Conservation (phyloP, 2,113 vertebrate species). For the Xenotilapia leptura region DNA sequence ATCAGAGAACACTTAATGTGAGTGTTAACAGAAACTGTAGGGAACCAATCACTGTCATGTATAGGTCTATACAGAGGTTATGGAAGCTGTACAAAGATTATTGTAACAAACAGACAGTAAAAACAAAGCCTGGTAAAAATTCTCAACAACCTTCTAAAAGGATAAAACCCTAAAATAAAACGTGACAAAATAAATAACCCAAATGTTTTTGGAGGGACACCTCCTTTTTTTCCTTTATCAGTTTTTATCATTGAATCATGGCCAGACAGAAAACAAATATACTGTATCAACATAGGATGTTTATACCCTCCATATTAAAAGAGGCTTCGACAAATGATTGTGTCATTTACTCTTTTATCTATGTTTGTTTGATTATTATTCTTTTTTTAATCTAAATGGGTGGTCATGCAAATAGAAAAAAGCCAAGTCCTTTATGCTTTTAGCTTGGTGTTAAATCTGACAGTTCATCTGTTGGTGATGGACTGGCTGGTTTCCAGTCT, state of each 20-base stretch:
- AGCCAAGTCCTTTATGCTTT: constrained; percentile 24
- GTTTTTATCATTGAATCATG: constrained; percentile 26
- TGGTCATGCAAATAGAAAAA: constrained; percentile 69
- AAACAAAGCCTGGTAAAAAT: constrained; percentile 42
- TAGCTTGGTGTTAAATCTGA: not conserved
- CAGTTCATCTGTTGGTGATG: not conserved
- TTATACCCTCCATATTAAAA: constrained; percentile 34
- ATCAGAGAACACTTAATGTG: not conserved
- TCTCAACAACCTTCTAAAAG: constrained; percentile 22
- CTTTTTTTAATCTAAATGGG: constrained; percentile 40
- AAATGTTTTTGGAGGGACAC: constrained; percentile 26
- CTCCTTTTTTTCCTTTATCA: constrained; percentile 44
- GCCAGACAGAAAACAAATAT: constrained; percentile 50
- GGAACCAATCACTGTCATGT: constrained; percentile 30
- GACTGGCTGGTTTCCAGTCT: not conserved
- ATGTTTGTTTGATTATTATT: constrained; percentile 36
- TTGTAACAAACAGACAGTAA: constrained; percentile 54
- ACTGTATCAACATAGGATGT: constrained; percentile 40
- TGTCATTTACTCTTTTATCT: constrained; percentile 43
- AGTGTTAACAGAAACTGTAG: constrained; percentile 11
- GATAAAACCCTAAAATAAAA: constrained; percentile 49
- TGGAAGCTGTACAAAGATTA: constrained; percentile 73
- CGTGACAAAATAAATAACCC: constrained; percentile 14
- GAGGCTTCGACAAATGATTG: constrained; percentile 35
- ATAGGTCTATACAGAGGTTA: constrained; percentile 54